phyloP scores from a whole-genome alignment of 2,113 vertebrate genomes.

The Solea senegalensis region DNA sequence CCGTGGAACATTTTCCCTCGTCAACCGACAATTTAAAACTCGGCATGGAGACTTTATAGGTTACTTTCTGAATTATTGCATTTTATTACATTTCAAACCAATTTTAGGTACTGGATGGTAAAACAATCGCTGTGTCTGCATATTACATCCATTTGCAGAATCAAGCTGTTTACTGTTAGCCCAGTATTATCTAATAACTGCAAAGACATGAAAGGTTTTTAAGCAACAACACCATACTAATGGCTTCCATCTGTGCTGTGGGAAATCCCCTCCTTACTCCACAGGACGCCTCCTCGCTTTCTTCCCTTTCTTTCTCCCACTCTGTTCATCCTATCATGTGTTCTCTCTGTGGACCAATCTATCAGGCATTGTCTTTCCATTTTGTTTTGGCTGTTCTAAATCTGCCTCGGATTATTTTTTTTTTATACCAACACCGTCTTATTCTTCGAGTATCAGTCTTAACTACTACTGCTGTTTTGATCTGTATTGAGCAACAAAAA shows the following conservation, averaged over 20 bases:
- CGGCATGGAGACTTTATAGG: conserved; percentile 66
- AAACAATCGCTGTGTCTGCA: conserved; percentile 71
- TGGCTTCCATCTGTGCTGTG: conserved; percentile 80
- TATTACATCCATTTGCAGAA: conserved; percentile 73
- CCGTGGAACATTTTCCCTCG: conserved; percentile 70
- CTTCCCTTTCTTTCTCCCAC: conserved; percentile 55
- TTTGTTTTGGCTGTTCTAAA: conserved; percentile 48
- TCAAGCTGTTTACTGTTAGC: conserved; percentile 77
- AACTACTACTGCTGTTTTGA: conserved; percentile 8
- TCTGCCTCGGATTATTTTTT: conserved; percentile 44
- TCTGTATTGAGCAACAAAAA: background rate
- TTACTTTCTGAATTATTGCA: conserved; percentile 65
- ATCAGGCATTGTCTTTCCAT: conserved; percentile 62
- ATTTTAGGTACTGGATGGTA: conserved; percentile 62
- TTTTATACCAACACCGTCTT: conserved; percentile 11
- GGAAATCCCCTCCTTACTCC: conserved; percentile 77
- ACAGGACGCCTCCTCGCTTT: conserved; percentile 72
- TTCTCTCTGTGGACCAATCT: conserved; percentile 63
- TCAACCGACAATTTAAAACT: conserved; percentile 71
- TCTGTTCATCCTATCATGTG: conserved; percentile 71
- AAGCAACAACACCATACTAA: conserved; percentile 77
- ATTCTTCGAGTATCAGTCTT: conserved; percentile 25
- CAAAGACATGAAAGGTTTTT: conserved; percentile 78
- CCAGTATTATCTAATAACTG: conserved; percentile 79
- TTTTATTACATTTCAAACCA: conserved; percentile 66